Evolutionary conservation across 2,888 invertebrate genomes (phyloP).

Genomic region (Ophion ventricosus): DNA sequence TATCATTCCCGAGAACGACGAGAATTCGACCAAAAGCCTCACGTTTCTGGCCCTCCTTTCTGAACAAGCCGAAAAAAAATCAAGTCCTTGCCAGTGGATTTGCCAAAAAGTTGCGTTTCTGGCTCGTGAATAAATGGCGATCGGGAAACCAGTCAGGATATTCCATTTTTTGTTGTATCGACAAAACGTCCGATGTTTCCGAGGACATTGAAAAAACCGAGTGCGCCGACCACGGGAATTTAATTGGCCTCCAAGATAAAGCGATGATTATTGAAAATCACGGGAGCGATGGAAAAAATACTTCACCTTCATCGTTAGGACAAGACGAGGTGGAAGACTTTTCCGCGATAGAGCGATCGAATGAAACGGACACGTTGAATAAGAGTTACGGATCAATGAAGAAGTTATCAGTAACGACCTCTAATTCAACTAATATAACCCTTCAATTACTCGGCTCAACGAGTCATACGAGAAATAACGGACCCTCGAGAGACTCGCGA

Average conservation of each 20-base stretch:
- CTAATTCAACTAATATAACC: slow-evolving; percentile 57
- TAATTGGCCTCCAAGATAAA: background rate
- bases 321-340: background rate
- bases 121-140: slow-evolving; percentile 21
- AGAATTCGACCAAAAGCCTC: slow-evolving; percentile 18
- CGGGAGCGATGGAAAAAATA: background rate
- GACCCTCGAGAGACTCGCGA: slow-evolving; percentile 37
- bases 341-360: slow-evolving; percentile 11
- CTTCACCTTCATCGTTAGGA: background rate
- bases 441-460: slow-evolving; percentile 55
- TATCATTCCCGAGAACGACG: slow-evolving; percentile 1
- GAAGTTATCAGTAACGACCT: slow-evolving; percentile 60
- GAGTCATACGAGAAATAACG: slow-evolving; percentile 50
- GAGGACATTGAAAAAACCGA: background rate
- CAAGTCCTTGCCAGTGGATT: background rate
- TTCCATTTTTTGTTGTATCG: slow-evolving; percentile 29
- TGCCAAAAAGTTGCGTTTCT: slow-evolving; percentile 27
- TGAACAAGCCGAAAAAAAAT: slow-evolving; percentile 16
- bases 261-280: background rate
- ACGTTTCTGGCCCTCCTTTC: background rate
- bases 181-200: slow-evolving; percentile 24
- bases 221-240: background rate
- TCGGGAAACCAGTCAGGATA: background rate
- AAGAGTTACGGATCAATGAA: slow-evolving; percentile 41
- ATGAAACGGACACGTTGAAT: background rate